Evolutionary conservation across 2,888 invertebrate genomes (phyloP).

Genomic region (Hipparchia sbordonii): DNA sequence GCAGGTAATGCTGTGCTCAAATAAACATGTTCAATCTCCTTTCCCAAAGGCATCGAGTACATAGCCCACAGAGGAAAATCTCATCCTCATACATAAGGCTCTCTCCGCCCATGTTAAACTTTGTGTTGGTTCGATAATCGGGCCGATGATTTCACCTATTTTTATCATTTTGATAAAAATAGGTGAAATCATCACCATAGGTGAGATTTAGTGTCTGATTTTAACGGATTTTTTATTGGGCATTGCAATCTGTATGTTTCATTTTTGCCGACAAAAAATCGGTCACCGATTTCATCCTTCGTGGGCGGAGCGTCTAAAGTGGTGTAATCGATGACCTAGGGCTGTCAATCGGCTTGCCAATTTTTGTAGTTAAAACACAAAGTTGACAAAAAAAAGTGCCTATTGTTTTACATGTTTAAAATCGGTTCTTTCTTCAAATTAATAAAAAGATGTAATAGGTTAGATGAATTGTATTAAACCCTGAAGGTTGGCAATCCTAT

Average conservation of each 20-base stretch:
- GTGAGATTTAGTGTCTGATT: neutral
- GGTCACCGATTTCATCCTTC: too few species aligned
- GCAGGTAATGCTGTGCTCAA: constrained; percentile 46
- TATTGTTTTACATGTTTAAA: too few species aligned
- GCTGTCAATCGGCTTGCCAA: neutral
- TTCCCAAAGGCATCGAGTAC: neutral
- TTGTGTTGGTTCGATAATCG: too few species aligned
- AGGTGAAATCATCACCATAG: too few species aligned
- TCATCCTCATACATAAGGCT: neutral
- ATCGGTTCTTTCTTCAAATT: neutral
- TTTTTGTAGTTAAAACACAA: neutral
- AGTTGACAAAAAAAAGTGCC: neutral
- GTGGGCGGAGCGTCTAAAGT: too few species aligned
- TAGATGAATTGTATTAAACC: neutral
- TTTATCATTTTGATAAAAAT: too few species aligned
- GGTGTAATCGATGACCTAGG: neutral
- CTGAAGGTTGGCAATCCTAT: neutral
- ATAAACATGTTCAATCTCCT: neutral
- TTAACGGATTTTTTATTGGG: too few species aligned
- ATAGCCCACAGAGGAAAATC: neutral
- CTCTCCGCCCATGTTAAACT: too few species aligned
- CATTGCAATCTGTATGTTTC: too few species aligned
- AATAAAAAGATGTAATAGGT: too few species aligned
- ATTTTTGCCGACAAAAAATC: too few species aligned
- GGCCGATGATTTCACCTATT: neutral